Evolutionary conservation across 92 coral and sea anemone genomes (phyloP).

Genomic region (Heliopora coerulea): DNA sequence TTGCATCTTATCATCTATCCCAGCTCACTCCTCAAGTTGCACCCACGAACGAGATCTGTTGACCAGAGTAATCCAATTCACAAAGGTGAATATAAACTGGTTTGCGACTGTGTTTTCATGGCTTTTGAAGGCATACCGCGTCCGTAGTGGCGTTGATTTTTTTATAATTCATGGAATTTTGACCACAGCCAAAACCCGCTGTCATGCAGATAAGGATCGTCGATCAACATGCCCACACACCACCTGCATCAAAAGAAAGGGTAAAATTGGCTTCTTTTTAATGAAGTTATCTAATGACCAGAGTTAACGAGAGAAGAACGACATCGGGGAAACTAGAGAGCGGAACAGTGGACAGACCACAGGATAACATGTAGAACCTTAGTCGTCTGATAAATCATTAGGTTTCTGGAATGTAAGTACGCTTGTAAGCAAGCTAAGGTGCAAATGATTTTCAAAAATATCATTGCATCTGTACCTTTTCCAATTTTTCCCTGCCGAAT

Average conservation of each 20-base stretch:
- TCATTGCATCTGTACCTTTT: too few relatives aligned
- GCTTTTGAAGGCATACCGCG: background rate
- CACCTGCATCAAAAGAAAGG: background rate
- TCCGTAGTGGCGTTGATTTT: background rate
- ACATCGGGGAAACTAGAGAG: too few relatives aligned
- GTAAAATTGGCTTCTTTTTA: too few relatives aligned
- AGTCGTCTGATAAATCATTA: too few relatives aligned
- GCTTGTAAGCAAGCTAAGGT: too few relatives aligned
- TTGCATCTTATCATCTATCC: background rate
- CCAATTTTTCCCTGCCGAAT: too few relatives aligned
- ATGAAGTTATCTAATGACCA: too few relatives aligned
- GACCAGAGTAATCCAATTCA: background rate
- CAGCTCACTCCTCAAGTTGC: background rate
- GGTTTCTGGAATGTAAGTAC: too few relatives aligned
- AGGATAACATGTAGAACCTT: too few relatives aligned
- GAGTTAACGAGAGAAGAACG: too few relatives aligned
- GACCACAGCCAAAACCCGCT: conserved; percentile 12
- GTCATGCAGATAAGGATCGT: conserved; percentile 1
- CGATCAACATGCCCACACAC: background rate
- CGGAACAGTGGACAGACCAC: too few relatives aligned
- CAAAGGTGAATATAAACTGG: background rate
- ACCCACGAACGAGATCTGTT: background rate
- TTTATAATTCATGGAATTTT: conserved; percentile 28
- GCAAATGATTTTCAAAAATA: too few relatives aligned
- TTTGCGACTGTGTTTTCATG: background rate